Conservation (phyloP, 2,797 vertebrate species). For the Poecilia gillii region DNA sequence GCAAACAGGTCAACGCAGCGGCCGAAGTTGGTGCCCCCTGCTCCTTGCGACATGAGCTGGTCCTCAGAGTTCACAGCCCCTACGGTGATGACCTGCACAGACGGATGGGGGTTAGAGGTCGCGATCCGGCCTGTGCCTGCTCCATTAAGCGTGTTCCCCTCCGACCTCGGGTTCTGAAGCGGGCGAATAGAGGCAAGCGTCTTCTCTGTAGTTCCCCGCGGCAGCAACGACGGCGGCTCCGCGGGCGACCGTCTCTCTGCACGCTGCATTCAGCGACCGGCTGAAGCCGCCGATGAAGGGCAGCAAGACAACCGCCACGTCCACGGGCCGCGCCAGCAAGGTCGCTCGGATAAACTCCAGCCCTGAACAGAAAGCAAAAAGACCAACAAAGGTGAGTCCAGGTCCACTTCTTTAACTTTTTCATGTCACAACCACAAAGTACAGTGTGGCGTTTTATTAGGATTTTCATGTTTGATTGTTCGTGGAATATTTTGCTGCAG, state of each 20-base stretch:
- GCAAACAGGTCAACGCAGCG: conserved; percentile 91
- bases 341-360: conserved; percentile 82
- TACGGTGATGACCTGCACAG: conserved; percentile 88
- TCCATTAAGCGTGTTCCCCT: neutral
- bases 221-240: conserved; percentile 83
- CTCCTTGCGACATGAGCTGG: conserved; percentile 83
- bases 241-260: conserved; percentile 70
- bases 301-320: conserved; percentile 77
- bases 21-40: conserved; percentile 87
- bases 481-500: neutral
- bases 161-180: conserved; percentile 88
- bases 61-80: conserved; percentile 86
- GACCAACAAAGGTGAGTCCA: neutral
- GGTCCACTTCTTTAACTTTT: neutral
- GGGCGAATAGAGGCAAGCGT: conserved; percentile 91
- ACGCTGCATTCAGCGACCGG: conserved; percentile 81
- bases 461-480: neutral
- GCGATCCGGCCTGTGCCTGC: neutral
- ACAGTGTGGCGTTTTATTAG: neutral
- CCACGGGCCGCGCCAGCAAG: conserved; percentile 62
- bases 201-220: conserved; percentile 89
- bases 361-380: conserved; percentile 62
- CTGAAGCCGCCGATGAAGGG: conserved; percentile 84
- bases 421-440: neutral
- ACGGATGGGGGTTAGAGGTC: neutral